Conservation (phyloP, 1,140 invertebrate species). For the Planococcus citri region DNA sequence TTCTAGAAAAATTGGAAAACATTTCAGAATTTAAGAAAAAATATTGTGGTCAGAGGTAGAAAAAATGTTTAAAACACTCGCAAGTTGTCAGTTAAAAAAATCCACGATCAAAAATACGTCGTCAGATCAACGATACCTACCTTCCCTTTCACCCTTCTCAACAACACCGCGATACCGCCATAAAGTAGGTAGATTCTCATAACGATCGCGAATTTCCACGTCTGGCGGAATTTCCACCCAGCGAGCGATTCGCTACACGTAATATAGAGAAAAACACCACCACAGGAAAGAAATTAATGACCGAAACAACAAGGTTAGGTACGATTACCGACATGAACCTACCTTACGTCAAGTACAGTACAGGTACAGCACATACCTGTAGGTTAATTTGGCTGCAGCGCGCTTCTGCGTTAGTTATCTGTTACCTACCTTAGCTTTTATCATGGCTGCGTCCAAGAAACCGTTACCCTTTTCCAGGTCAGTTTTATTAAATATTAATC, state of each 20-base stretch:
- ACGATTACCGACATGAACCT: background rate
- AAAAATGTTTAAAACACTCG: too few species aligned
- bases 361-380: background rate
- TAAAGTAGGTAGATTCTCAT: too few species aligned
- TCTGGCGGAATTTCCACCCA: too few species aligned
- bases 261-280: background rate
- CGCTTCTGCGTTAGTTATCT: background rate
- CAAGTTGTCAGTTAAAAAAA: too few species aligned
- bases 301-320: background rate
- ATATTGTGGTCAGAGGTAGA: too few species aligned
- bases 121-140: too few species aligned
- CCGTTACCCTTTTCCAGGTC: conserved; percentile 11
- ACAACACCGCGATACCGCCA: too few species aligned
- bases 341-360: background rate
- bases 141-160: too few species aligned
- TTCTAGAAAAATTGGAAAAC: too few species aligned
- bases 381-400: background rate
- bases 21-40: too few species aligned
- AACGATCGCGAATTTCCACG: too few species aligned
- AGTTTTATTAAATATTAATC: background rate
- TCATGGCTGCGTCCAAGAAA: conserved; percentile 14
- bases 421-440: background rate
- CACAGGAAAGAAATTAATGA: background rate
- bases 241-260: background rate
- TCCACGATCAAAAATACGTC: too few species aligned